A percentile compares a stretch with the other conserved stretches of the same genome.
phyloP scores from a whole-genome alignment of 2,888 invertebrate species.

The Oscheius sp. region DNA sequence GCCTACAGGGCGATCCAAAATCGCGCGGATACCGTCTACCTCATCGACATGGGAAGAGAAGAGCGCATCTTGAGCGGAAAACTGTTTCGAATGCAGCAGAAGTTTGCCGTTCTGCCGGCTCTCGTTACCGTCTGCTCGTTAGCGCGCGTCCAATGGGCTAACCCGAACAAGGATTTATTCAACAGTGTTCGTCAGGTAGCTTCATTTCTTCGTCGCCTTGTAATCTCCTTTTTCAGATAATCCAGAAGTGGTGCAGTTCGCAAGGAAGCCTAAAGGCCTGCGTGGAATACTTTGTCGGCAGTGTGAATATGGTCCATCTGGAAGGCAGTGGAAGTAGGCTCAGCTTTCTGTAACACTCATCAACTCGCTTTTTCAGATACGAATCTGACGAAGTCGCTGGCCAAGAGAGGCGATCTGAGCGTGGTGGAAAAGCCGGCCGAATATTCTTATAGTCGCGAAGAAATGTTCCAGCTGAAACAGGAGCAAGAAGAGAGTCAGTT shows the following conservation, averaged over 20 bases:
- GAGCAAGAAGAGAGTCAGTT: not conserved
- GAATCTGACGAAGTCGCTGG: constrained; percentile 18
- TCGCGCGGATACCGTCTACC: constrained; percentile 14
- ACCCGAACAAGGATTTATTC: not conserved
- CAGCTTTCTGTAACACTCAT: not conserved
- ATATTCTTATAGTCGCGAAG: constrained; percentile 10
- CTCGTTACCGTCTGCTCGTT: constrained; percentile 13
- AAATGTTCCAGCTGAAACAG: not conserved
- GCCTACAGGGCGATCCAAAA: constrained; percentile 29
- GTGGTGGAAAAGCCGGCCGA: not conserved
- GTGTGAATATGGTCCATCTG: constrained; percentile 18
- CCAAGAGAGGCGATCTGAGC: constrained; percentile 14
- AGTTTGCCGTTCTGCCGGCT: constrained; percentile 22
- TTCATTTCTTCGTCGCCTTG: not conserved
- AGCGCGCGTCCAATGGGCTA: constrained; percentile 19
- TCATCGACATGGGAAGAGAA: constrained; percentile 24
- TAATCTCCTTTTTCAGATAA: not conserved
- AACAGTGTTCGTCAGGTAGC: constrained; percentile 21
- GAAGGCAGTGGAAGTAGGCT: constrained; percentile 19
- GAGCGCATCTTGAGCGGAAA: not conserved
- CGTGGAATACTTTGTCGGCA: constrained; percentile 12
- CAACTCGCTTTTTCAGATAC: constrained; percentile 4
- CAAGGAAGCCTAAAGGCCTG: not conserved
- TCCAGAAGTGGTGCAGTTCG: constrained; percentile 26
- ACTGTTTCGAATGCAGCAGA: constrained; percentile 20